Evolutionary conservation across 2,888 invertebrate species (phyloP), one percentile per base, ranked within the genome.

Genomic region (Apamea anceps): DNA sequence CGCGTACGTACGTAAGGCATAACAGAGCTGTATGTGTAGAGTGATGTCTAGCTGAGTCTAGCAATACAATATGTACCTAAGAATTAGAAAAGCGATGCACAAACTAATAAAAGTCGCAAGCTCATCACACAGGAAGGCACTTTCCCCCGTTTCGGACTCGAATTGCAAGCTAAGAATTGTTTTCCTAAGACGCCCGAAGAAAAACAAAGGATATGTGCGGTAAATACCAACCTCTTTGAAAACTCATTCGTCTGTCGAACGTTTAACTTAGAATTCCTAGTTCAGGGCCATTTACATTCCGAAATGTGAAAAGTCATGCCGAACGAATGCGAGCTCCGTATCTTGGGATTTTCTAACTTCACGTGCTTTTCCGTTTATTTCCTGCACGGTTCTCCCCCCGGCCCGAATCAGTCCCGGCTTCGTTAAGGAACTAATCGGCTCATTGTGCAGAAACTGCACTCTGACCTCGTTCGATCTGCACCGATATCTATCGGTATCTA

Each of bases 401-500:
- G 84, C 75, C 80, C 82, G 87, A 86, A 86, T 88, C 87, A 82
- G 87, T 79, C 80, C 81, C 81, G 89, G 91, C 86, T 94, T 94
- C 94, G 93, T 94, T 94, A 94, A 91, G 90, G 91, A 92, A 92
- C 92, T 93, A 94, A 95, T 94, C 93, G 93, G 93, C 92, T 93
- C 93, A 93, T 94, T 94, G 93, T 94, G 93, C 92, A 91, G 85
- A 84, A 88, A 83, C 90, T 93, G 92, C 93, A 93, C 91, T 92
- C 91, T 92, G 92, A 91, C 92, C 93, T 90, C 89, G 86, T 91
- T 92, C 90, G 86, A 89, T 90, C 89, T 86, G 84, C 87, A 87
- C 84, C 85, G 86, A 87, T 88, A 87, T 80, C 89, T 88, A 82
- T 72, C 78, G 79, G 74, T 76, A 84, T 80, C 88, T 89, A 88